These are phyloP conservation scores for Drosophila tristis DNA, from an alignment of 1,140 invertebrate species.

Conservation along the genomic window DNA sequence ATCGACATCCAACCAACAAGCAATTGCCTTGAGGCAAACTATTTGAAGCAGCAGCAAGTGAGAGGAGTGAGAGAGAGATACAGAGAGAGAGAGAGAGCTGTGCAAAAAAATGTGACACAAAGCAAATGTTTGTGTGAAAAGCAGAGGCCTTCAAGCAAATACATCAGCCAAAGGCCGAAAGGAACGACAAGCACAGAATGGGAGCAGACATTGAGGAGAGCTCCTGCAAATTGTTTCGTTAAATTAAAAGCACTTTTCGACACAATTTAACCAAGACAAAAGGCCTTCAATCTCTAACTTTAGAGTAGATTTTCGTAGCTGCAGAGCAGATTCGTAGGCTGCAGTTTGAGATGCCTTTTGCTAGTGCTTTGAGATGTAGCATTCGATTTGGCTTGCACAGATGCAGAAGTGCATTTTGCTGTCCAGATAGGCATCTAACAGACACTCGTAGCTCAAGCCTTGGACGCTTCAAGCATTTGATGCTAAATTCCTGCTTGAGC, in stretches of 20 bases:
- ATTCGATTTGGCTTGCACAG: too few relatives aligned
- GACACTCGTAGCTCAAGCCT: too few relatives aligned
- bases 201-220: constrained; percentile 38
- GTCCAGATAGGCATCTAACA: too few relatives aligned
- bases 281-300: background rate
- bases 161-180: constrained; percentile 19
- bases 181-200: background rate
- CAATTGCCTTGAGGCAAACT: constrained; percentile 71
- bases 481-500: too few relatives aligned
- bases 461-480: too few relatives aligned
- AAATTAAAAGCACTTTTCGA: constrained; percentile 43
- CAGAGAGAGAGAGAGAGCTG: constrained; percentile 7
- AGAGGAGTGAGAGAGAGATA: constrained; percentile 6
- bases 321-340: too few relatives aligned
- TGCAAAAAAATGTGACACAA: constrained; percentile 61
- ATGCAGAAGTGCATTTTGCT: too few relatives aligned
- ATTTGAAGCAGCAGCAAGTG: constrained; percentile 62
- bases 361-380: too few relatives aligned
- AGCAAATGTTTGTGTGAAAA: constrained; percentile 75
- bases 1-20: constrained; percentile 36
- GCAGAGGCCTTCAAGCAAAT: constrained; percentile 59
- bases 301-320: too few relatives aligned
- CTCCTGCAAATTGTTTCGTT: constrained; percentile 46
- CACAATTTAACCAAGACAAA: constrained; percentile 31
- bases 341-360: too few relatives aligned